Percentiles rank a stretch among this genome's conserved stretches.
Evolutionary conservation across 1,140 invertebrate species (phyloP).

Genomic region (Hyposmocoma kahamanoa): DNA sequence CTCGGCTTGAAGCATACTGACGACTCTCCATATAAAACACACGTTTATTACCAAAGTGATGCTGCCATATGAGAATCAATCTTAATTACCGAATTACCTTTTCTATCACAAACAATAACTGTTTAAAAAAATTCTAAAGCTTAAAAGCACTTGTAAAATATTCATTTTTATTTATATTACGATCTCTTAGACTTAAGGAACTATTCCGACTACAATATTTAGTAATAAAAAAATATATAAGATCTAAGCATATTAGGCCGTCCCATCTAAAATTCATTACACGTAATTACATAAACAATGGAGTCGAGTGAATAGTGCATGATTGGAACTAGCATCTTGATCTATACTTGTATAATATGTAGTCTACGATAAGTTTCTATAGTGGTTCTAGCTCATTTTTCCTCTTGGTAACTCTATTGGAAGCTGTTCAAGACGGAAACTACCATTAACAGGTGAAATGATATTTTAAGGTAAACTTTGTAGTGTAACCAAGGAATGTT

Average conservation of each 20-base stretch:
- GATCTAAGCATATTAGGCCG: constrained; percentile 35
- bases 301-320: constrained; percentile 37
- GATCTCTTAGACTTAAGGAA: constrained; percentile 30
- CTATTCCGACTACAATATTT: constrained; percentile 16
- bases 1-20: too few relatives aligned
- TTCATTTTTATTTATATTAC: constrained; percentile 14
- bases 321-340: constrained; percentile 55
- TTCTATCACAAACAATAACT: too few relatives aligned
- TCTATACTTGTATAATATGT: constrained; percentile 58
- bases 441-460: constrained; percentile 26
- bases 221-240: constrained; percentile 8
- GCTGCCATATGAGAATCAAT: too few relatives aligned
- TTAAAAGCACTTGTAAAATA: too few relatives aligned
- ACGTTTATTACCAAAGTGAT: too few relatives aligned
- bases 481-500: constrained; percentile 29
- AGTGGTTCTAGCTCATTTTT: constrained; percentile 50
- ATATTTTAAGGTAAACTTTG: constrained; percentile 39
- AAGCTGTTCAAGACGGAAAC: constrained; percentile 34
- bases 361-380: constrained; percentile 49
- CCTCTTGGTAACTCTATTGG: constrained; percentile 40
- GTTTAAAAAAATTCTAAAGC: too few relatives aligned
- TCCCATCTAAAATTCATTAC: constrained; percentile 33
- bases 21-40: too few relatives aligned
- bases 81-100: too few relatives aligned
- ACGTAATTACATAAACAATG: constrained; percentile 23